Conservation (phyloP, 1,140 invertebrate genomes). For the Ectropis grisescens region DNA sequence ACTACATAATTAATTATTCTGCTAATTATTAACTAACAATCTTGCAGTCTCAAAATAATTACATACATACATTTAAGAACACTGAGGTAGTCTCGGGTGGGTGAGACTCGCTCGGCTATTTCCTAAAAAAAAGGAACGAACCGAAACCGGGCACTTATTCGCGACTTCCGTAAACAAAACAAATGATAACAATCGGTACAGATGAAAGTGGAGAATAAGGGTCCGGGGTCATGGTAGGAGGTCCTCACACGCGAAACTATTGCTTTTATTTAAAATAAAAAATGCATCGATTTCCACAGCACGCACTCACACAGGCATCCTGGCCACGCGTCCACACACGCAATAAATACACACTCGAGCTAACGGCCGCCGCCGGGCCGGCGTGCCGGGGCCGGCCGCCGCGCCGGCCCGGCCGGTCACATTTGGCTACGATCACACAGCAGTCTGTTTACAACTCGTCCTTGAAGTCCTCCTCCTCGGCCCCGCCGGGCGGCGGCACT, state of each 20-base stretch:
- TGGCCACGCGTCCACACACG: conserved; percentile 21
- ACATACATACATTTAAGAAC: conserved; percentile 47
- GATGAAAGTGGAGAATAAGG: no score
- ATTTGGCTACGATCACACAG: conserved; percentile 46
- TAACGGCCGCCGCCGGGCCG: no score
- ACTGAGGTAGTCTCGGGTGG: conserved; percentile 49
- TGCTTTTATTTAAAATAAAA: conserved; percentile 43
- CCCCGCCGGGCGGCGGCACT: conserved; percentile 77
- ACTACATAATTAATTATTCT: conserved; percentile 54
- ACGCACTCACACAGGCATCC: conserved; percentile 18
- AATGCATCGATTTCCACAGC: conserved; percentile 51
- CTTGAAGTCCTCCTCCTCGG: conserved; percentile 84
- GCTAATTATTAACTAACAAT: conserved; percentile 65
- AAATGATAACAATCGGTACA: no score
- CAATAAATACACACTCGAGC: conserved; percentile 64
- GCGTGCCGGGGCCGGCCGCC: no score
- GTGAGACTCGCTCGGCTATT: conserved; percentile 32
- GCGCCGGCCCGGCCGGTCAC: no score
- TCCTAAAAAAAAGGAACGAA: conserved; percentile 5
- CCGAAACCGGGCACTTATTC: background rate
- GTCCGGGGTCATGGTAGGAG: conserved; percentile 24
- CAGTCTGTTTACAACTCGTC: conserved; percentile 83
- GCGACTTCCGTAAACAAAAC: conserved; percentile 3
- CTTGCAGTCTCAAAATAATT: conserved; percentile 66
- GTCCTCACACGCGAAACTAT: conserved; percentile 23